phyloP scores from a whole-genome alignment of 2,888 invertebrate species.

The Oasisia sp. region DNA sequence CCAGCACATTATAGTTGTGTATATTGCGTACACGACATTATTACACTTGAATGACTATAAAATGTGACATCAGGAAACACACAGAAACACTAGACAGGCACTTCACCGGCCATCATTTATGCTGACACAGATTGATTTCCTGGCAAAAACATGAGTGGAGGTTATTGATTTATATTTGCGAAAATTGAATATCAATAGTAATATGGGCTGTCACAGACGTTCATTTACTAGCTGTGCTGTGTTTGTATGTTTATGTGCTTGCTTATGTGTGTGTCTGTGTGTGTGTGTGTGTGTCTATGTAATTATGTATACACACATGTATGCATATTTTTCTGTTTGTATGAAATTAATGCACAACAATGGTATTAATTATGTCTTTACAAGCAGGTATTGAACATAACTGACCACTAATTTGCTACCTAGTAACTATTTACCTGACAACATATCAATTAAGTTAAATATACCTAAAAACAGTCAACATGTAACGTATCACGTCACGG shows the following conservation, averaged over 20 bases:
- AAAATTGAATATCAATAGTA: background rate
- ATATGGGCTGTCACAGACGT: background rate
- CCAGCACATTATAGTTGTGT: too few relatives aligned
- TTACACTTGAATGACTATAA: background rate
- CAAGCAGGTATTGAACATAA: background rate
- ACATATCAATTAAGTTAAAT: background rate
- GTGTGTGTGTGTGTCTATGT: too few relatives aligned
- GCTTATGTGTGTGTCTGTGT: too few relatives aligned
- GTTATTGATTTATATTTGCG: background rate
- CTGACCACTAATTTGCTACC: background rate
- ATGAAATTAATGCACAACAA: too few relatives aligned
- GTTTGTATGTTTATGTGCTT: too few relatives aligned
- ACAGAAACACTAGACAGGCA: background rate
- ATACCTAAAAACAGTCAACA: background rate
- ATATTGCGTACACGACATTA: too few relatives aligned
- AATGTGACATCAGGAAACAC: background rate
- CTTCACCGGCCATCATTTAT: too few relatives aligned
- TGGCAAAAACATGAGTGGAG: background rate
- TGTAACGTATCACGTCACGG: too few relatives aligned
- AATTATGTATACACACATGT: too few relatives aligned
- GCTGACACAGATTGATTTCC: background rate
- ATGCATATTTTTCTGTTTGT: too few relatives aligned
- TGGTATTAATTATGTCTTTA: background rate
- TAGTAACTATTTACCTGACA: background rate
- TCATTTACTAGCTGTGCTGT: background rate